These are phyloP conservation scores for Epsilonema sp. DNA, from an alignment of 2,888 invertebrate genomes.

Conservation along the genomic window DNA sequence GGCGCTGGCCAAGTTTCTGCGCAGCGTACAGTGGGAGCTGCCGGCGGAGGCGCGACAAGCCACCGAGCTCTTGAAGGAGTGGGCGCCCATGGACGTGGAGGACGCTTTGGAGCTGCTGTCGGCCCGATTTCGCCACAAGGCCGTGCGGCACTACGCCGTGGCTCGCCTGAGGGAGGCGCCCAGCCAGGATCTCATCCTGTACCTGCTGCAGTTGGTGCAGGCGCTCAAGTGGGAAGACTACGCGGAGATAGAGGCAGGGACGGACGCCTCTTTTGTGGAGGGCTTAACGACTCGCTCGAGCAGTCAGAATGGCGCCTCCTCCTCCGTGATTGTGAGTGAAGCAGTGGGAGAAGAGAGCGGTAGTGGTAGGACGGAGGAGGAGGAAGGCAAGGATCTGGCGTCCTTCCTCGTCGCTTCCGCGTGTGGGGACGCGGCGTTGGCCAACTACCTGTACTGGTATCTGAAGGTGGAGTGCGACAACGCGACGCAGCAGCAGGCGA, in stretches of 20 bases:
- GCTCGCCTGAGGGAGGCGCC: conserved; percentile 46
- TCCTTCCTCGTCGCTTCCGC: conserved; percentile 60
- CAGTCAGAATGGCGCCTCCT: no score
- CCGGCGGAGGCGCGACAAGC: conserved; percentile 29
- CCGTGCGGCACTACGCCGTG: conserved; percentile 80
- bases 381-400: conserved; percentile 1
- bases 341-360: no score
- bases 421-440: conserved; percentile 63
- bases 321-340: no score
- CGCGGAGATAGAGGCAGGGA: conserved; percentile 18
- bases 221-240: conserved; percentile 81
- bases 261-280: neutral
- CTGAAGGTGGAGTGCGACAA: conserved; percentile 77
- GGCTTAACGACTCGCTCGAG: neutral
- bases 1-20: conserved; percentile 85
- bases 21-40: conserved; percentile 94
- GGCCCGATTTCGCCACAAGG: conserved; percentile 54
- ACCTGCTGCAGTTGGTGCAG: conserved; percentile 82
- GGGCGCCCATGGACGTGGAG: conserved; percentile 93
- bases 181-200: conserved; percentile 60
- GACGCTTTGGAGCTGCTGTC: conserved; percentile 65
- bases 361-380: no score
- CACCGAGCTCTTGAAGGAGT: conserved; percentile 60
- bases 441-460: conserved; percentile 94
- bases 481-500: no score